These are phyloP conservation scores for Mellivora capensis DNA, from an alignment of 2,113 vertebrate species.

Conservation along the genomic window DNA sequence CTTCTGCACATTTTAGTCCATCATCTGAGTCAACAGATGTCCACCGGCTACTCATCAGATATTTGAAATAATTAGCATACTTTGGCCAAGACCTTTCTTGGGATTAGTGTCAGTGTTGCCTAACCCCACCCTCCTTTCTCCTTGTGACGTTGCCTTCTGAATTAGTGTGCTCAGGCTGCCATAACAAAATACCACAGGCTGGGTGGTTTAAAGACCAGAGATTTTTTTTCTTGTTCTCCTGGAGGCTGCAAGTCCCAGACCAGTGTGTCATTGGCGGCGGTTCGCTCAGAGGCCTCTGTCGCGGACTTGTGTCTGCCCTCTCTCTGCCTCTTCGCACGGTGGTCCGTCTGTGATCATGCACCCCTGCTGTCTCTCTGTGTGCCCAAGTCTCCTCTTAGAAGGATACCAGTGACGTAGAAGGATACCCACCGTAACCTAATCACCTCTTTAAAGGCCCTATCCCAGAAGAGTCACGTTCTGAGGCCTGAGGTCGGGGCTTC, in stretches of 20 bases:
- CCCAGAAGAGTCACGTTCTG: background rate
- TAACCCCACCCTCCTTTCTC: background rate
- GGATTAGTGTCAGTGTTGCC: background rate
- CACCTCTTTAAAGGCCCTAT: background rate
- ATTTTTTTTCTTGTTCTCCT: background rate
- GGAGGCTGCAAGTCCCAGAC: background rate
- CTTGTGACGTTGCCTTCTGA: background rate
- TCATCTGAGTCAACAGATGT: background rate
- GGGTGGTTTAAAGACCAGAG: background rate
- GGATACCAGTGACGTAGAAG: background rate
- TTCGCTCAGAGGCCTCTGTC: background rate
- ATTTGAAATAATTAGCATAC: background rate
- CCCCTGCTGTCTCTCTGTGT: background rate
- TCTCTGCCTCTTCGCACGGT: background rate
- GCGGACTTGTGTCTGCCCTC: fast-evolving
- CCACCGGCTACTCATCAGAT: background rate
- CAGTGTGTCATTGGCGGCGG: background rate
- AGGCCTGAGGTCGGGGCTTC: background rate
- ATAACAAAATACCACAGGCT: background rate
- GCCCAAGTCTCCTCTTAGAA: background rate
- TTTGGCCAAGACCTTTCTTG: background rate
- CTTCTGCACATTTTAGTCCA: background rate
- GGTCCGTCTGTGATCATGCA: fast-evolving
- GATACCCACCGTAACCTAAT: background rate
- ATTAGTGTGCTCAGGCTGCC: background rate